Evolutionary conservation across 2,113 vertebrate species (phyloP), one percentile per base, ranked within the genome.

Genomic region (Leptosomus discolor): DNA sequence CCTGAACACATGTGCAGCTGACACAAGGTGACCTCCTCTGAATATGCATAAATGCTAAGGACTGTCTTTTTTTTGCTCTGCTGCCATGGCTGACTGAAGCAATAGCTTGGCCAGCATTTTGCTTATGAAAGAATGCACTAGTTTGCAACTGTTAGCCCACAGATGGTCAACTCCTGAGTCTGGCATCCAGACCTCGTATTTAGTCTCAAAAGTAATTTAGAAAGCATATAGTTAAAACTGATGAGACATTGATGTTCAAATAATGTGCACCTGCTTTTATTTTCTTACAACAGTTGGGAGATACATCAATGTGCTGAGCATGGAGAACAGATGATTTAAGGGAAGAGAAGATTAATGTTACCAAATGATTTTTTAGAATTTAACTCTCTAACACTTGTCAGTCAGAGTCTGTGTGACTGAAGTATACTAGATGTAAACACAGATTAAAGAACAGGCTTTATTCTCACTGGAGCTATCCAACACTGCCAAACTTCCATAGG

Each of bases 1-100:
- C 75, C 76, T 96, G 41, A 37, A 64, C 61, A 97, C 95, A 97
- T 84, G 85, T 87, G 94, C 61, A 87, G 81, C 63, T 81, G 73
- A 87, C 86, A 86, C 74, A 64, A 0, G 9, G 53, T 61, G 76
- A 94, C 91, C 85, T 94, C 61, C 34, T 83, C 82, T 96, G 93
- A 95, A 95, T 95, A 91, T 61, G 77, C 73, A 92, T 70, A 95
- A 83, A 94, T 87, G 69, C 65, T 80, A 88, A 74, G 41, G 73
- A 77, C n/a, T 2, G 5, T 18, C n/a, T 54, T 53, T n/a, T 70
- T 51, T 76, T 43, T 34, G 1, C 87, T 81, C 70, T 70, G 84
- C 95, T 92, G 67, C 48, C 60, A 63, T 48, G 65, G 53, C 73
- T 82, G 68, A 81, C 64, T 61, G 92, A 89, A 91, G 88, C 76